Evolutionary conservation across 2,113 vertebrate genomes (phyloP).

Genomic region (Psephotus haematonotus): DNA sequence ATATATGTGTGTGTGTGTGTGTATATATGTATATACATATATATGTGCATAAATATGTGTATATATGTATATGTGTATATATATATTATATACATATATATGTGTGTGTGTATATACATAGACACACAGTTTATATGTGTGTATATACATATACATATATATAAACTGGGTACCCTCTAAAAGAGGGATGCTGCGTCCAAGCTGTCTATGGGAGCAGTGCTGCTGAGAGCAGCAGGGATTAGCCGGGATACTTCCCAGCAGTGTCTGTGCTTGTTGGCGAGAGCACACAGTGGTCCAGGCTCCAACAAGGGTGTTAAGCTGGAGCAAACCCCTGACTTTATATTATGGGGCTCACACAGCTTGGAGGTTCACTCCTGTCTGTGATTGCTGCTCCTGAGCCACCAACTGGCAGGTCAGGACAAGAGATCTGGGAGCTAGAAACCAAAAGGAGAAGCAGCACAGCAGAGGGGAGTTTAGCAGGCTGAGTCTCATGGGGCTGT

Average conservation of each 20-base stretch:
- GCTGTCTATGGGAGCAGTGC: accelerated
- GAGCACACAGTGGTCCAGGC: accelerated
- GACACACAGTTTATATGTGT: too few relatives aligned
- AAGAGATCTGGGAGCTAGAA: neutral
- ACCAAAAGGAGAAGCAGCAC: neutral
- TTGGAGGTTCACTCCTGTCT: neutral
- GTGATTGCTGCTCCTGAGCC: neutral
- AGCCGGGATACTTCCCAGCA: neutral
- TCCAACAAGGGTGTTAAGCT: neutral
- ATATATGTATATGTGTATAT: too few relatives aligned
- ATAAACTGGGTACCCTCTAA: neutral
- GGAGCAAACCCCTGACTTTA: neutral
- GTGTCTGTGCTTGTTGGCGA: neutral
- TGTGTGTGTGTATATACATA: neutral
- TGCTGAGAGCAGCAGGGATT: neutral
- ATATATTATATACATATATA: neutral
- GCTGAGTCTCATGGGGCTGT: neutral
- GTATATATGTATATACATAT: too few relatives aligned
- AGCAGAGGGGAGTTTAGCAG: accelerated
- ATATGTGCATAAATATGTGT: too few relatives aligned
- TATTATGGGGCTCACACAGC: accelerated
- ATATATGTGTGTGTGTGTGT: too few relatives aligned
- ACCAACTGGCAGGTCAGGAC: neutral
- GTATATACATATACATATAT: accelerated
- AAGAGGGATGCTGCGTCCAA: neutral